These are phyloP conservation scores for Drosophila maculinotata DNA, from an alignment of 2,888 invertebrate genomes.

Conservation along the genomic window DNA sequence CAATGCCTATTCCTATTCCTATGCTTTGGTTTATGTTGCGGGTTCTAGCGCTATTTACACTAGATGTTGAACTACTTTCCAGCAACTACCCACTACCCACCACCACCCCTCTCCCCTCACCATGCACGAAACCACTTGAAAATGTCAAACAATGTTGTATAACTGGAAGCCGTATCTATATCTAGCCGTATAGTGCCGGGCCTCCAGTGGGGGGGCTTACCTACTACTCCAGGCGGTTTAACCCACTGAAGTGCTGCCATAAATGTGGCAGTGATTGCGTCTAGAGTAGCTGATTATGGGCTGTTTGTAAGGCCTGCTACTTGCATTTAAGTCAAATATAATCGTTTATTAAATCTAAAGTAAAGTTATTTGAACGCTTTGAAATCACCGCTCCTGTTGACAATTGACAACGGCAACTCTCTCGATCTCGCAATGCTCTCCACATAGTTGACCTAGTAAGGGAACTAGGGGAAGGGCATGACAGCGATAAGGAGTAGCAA, in stretches of 20 bases:
- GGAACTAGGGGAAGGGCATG: constrained; percentile 42
- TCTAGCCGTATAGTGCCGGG: constrained; percentile 2
- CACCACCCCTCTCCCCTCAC: constrained; percentile 10
- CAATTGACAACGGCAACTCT: no score
- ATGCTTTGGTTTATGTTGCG: constrained; percentile 13
- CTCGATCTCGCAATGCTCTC: constrained; percentile 6
- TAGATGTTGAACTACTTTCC: constrained; percentile 72
- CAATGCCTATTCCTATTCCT: constrained; percentile 18
- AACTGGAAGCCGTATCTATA: constrained; percentile 55
- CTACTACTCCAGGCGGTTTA: constrained; percentile 49
- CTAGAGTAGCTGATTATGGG: constrained; percentile 59
- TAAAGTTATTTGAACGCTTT: constrained; percentile 72
- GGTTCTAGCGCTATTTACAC: constrained; percentile 54
- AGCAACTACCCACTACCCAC: constrained; percentile 5
- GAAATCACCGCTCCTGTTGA: constrained; percentile 62
- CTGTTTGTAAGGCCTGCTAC: constrained; percentile 47
- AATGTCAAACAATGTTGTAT: constrained; percentile 68
- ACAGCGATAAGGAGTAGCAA: constrained; percentile 13
- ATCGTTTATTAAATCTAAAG: constrained; percentile 78
- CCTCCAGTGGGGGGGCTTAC: constrained; percentile 16
- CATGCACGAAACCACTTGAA: constrained; percentile 61
- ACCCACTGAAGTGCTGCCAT: constrained; percentile 60
- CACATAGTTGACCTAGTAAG: constrained; percentile 52
- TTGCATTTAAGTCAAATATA: constrained; percentile 72
- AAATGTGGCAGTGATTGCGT: constrained; percentile 66